A percentile compares a stretch with the other conserved stretches of the same genome.
These are phyloP conservation scores for Urocynchramus pylzowi DNA, from an alignment of 2,113 vertebrate species.

Conservation along the genomic window DNA sequence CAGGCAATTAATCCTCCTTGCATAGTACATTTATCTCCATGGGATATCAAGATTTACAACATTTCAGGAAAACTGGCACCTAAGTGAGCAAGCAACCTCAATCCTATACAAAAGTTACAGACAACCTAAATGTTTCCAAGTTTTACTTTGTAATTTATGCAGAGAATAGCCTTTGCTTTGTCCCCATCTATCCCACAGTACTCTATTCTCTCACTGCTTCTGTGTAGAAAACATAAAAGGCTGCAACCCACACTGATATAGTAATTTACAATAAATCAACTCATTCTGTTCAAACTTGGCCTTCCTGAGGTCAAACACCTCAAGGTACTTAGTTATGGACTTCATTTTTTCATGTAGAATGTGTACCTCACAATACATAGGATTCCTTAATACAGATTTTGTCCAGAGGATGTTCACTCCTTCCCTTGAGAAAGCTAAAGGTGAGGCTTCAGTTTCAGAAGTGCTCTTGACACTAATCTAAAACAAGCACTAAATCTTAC, in stretches of 20 bases:
- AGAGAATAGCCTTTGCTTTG: not conserved
- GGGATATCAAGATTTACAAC: slow-evolving; percentile 34
- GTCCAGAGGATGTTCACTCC: not conserved
- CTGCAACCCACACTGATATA: not conserved
- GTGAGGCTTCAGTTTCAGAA: slow-evolving; percentile 14
- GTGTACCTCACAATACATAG: not conserved
- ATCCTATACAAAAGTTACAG: slow-evolving; percentile 8
- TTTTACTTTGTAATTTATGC: not conserved
- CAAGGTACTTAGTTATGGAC: not conserved
- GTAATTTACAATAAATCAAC: not conserved
- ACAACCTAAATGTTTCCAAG: not conserved
- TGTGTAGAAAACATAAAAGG: not conserved
- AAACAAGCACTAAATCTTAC: slow-evolving; percentile 23
- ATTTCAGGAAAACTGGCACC: slow-evolving; percentile 32
- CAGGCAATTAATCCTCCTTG: slow-evolving; percentile 49
- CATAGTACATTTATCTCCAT: slow-evolving; percentile 57
- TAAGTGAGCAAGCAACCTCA: slow-evolving; percentile 22
- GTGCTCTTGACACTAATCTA: not conserved
- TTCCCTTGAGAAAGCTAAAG: slow-evolving; percentile 4
- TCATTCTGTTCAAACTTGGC: not conserved
- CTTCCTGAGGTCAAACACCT: slow-evolving; percentile 1
- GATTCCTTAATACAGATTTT: not conserved
- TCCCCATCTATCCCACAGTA: not conserved
- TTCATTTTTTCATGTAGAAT: not conserved
- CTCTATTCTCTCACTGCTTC: not conserved